phyloP scores from a whole-genome alignment of 2,113 vertebrate genomes.

The Poicephalus meyeri region DNA sequence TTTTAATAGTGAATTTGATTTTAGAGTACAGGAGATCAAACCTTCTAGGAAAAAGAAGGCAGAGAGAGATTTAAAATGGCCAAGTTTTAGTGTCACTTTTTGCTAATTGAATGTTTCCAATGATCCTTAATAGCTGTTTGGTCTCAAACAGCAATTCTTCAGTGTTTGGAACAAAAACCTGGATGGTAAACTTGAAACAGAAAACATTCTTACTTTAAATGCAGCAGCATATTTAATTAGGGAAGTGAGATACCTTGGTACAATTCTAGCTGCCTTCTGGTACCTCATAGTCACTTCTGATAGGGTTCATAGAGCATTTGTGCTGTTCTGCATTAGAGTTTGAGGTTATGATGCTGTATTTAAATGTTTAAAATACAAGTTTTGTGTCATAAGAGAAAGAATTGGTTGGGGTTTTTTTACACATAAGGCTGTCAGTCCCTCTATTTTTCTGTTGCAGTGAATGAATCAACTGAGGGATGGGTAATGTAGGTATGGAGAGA shows the following conservation, averaged over 20 bases:
- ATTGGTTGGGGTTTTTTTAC: neutral
- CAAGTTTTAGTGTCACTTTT: neutral
- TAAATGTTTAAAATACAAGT: neutral
- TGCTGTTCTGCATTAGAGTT: neutral
- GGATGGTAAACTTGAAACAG: neutral
- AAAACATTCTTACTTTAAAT: neutral
- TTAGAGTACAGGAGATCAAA: neutral
- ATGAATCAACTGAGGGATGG: neutral
- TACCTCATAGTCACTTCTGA: neutral
- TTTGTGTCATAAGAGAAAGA: neutral
- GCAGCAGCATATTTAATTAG: neutral
- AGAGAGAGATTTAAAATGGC: neutral
- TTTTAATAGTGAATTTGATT: slow-evolving; percentile 38
- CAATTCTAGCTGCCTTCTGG: neutral
- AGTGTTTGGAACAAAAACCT: neutral
- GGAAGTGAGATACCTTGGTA: neutral
- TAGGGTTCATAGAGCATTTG: neutral
- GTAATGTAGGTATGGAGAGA: neutral
- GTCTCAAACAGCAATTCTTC: neutral
- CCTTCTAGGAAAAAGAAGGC: slow-evolving; percentile 22
- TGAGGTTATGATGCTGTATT: neutral
- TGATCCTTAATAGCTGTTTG: neutral
- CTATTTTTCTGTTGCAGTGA: neutral
- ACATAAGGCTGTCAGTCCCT: neutral
- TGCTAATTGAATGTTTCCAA: neutral